Percentiles rank a stretch among this genome's conserved stretches.
Conservation (phyloP, 2,797 vertebrate genomes). For the Allobates femoralis region DNA sequence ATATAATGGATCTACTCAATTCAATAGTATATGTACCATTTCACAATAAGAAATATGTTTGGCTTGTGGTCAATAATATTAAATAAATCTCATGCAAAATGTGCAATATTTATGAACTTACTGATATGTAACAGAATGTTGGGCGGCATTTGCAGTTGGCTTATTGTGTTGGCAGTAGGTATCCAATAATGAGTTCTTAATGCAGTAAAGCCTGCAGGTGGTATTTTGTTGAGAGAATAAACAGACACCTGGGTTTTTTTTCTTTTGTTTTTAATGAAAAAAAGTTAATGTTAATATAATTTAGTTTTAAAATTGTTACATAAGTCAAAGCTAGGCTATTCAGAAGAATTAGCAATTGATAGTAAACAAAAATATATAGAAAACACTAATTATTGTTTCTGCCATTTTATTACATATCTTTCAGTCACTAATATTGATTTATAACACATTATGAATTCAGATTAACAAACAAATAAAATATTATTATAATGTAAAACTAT, state of each 20-base stretch:
- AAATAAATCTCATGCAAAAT: background rate
- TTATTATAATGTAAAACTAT: no score
- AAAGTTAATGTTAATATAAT: no score
- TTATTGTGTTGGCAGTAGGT: constrained; percentile 26
- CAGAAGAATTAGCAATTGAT: no score
- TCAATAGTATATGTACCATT: background rate
- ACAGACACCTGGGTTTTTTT: constrained; percentile 3
- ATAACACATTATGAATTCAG: background rate
- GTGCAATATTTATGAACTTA: constrained; percentile 14
- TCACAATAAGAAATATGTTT: background rate
- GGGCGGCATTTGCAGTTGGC: constrained; percentile 1
- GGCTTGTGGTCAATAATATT: background rate
- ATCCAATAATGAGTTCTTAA: constrained; percentile 23
- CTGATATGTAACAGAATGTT: background rate
- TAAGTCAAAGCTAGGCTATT: no score
- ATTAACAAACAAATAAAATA: background rate
- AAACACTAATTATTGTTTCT: background rate
- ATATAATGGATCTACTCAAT: background rate
- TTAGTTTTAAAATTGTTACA: no score
- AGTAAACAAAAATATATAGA: background rate
- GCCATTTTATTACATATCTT: background rate
- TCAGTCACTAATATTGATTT: background rate
- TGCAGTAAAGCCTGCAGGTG: constrained; percentile 1
- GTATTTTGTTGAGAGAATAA: constrained; percentile 18
- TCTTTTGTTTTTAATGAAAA: no score